Evolutionary conservation across 2,113 vertebrate genomes (phyloP).

Genomic region (Elgaria multicarinata): DNA sequence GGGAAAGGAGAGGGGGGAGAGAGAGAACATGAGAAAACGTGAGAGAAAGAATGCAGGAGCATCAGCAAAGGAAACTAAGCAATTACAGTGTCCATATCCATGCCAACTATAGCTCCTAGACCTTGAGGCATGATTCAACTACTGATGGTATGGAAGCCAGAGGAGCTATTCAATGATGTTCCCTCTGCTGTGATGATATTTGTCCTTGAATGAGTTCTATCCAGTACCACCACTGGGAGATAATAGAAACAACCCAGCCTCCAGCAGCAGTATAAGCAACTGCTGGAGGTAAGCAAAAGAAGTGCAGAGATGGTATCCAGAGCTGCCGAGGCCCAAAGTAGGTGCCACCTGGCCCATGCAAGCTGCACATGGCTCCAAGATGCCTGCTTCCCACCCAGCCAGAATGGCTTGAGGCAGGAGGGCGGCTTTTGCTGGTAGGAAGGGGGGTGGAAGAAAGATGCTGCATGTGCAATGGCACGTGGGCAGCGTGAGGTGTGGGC

Average conservation of each 20-base stretch:
- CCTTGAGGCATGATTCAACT: too few species aligned
- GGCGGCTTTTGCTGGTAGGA: too few species aligned
- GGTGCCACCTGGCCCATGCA: neutral
- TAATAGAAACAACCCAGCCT: neutral
- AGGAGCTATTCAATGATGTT: neutral
- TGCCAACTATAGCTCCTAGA: neutral
- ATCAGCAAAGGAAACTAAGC: slow-evolving; percentile 1
- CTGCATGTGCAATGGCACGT: too few species aligned
- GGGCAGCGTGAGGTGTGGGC: too few species aligned
- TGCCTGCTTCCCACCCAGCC: too few species aligned
- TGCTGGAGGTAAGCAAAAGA: neutral
- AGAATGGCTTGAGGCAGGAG: too few species aligned
- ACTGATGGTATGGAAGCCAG: neutral
- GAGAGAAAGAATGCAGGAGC: neutral
- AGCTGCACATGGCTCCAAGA: neutral
- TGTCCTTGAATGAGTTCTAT: neutral
- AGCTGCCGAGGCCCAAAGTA: neutral
- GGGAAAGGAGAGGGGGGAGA: neutral
- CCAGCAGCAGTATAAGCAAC: neutral
- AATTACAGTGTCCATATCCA: neutral
- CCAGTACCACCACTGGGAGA: neutral
- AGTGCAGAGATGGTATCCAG: neutral
- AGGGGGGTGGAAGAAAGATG: too few species aligned
- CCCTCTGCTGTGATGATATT: neutral
- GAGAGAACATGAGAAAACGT: too few species aligned